Percentiles rank a stretch among this genome's conserved stretches.
Evolutionary conservation across 1,140 invertebrate genomes (phyloP).

Genomic region (Drosophila azteca): DNA sequence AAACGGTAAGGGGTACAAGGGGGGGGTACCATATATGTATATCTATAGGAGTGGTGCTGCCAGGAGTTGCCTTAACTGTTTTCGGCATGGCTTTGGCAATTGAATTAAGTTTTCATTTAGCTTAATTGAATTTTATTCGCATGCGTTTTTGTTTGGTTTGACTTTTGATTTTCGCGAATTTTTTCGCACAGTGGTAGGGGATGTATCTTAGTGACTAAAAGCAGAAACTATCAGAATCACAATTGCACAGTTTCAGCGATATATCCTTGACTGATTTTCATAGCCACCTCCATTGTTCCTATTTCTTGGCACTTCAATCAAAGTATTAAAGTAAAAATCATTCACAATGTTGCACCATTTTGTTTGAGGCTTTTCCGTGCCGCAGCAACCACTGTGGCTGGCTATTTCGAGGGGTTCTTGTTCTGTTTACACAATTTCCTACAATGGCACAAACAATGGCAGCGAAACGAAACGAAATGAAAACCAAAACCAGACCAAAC

Average conservation of each 20-base stretch:
- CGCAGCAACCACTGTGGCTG: slow-evolving; percentile 34
- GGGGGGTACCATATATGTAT: too few species aligned
- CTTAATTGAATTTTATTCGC: slow-evolving; percentile 81
- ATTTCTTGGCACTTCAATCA: too few species aligned
- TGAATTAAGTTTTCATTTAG: slow-evolving; percentile 83
- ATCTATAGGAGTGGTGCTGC: not conserved
- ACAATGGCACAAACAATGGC: slow-evolving; percentile 59
- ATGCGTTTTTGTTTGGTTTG: slow-evolving; percentile 58
- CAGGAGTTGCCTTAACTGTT: slow-evolving; percentile 57
- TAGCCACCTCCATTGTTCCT: too few species aligned
- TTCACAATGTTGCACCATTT: slow-evolving; percentile 6
- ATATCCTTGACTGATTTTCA: too few species aligned
- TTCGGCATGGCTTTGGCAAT: slow-evolving; percentile 65
- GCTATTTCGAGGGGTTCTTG: slow-evolving; percentile 51
- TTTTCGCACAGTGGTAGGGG: slow-evolving; percentile 46
- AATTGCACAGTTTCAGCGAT: too few species aligned
- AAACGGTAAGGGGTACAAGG: slow-evolving; percentile 68
- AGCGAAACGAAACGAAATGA: slow-evolving; percentile 32
- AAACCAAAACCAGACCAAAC: slow-evolving; percentile 27
- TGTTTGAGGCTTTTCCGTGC: slow-evolving; percentile 3
- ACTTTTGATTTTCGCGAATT: slow-evolving; percentile 56
- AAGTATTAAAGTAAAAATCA: not conserved
- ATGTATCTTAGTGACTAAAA: too few species aligned
- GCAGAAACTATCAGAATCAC: too few species aligned
- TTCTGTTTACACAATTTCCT: slow-evolving; percentile 65